A percentile compares a stretch with the other conserved stretches of the same genome.
phyloP scores from a whole-genome alignment of 2,797 vertebrate species.

The Prionace glauca region DNA sequence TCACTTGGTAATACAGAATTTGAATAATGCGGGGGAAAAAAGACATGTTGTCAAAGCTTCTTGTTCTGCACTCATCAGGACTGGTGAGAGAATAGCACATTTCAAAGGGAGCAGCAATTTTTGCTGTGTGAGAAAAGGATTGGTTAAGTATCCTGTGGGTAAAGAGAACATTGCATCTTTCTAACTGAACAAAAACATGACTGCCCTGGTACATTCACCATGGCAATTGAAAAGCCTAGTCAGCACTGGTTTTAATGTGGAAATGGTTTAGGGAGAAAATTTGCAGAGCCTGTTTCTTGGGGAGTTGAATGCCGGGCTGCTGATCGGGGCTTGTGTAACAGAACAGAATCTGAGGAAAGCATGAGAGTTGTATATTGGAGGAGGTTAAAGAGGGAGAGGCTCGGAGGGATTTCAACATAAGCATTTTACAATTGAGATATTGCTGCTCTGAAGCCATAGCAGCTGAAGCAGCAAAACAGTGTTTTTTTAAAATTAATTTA shows the following conservation, averaged over 20 bases:
- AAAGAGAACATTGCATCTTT: too few relatives aligned
- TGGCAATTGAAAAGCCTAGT: not conserved
- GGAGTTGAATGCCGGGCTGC: not conserved
- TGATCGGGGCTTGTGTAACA: not conserved
- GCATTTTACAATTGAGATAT: not conserved
- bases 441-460: not conserved
- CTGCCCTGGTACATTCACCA: too few relatives aligned
- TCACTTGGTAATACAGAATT: too few relatives aligned
- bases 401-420: not conserved
- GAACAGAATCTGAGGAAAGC: too few relatives aligned
- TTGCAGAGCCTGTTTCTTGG: not conserved
- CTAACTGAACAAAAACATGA: too few relatives aligned
- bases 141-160: not conserved
- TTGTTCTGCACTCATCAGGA: too few relatives aligned
- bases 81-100: too few relatives aligned
- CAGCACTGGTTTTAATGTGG: not conserved
- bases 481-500: too few relatives aligned
- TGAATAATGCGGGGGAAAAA: too few relatives aligned
- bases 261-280: not conserved
- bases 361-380: not conserved
- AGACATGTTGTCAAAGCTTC: too few relatives aligned
- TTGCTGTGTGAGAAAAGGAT: not conserved
- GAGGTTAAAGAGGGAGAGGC: not conserved
- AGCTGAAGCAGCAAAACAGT: not conserved
- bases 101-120: too few relatives aligned